Base-by-base conservation (phyloP, 2,888 invertebrate genomes). In the Erannis defoliaria region DNA sequence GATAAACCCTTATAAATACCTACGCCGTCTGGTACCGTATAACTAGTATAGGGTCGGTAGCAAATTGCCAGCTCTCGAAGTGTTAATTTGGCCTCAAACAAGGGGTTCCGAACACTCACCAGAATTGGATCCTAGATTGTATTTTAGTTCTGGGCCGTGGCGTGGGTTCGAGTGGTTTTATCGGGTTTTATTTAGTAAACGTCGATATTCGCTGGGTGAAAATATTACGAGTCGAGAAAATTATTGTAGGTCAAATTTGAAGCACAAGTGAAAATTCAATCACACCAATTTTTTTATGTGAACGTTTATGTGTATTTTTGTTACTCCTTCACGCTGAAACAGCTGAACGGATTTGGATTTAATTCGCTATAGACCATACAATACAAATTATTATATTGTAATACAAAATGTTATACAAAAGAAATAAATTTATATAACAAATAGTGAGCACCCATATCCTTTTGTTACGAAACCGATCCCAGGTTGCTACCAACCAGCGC, bases 81-180 rank as follows among this genome's bases (percentile, higher is more conserved):
- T 60, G 54, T 55, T 61, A 50, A 61, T 61, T 50, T 45, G 37
- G 42, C 14, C 9, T n/a, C 19, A 38, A 42, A 26, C 31, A 29
- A 23, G 40, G n/a, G 38, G 37, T 26, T 42, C 29, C 48, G 42
- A 37, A 29, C 58, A 58, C 58, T 58, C 42, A 46, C 37, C 19
- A 10, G 37, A 31, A 58, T 58, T 58, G 53, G 58, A 58, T 46
- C 38, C 35, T 50, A 42, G 49, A 45, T 45, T 37, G 50, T 45
- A 16, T 38, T 16, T 38, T 38, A 40, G 51, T 40, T 51, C 14
- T 21, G 48, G 19, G 48, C 19, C 18, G 38, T 16, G 18, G 26
- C 18, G 38, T 16, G 18, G 26, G 19, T 5, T 51, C 23, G 21
- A 49, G 21, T 35, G 49, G 35, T 49, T 14, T 35, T 49, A 49